Base-by-base conservation (phyloP, 2,888 invertebrate genomes). In the Dione vanillae region DNA sequence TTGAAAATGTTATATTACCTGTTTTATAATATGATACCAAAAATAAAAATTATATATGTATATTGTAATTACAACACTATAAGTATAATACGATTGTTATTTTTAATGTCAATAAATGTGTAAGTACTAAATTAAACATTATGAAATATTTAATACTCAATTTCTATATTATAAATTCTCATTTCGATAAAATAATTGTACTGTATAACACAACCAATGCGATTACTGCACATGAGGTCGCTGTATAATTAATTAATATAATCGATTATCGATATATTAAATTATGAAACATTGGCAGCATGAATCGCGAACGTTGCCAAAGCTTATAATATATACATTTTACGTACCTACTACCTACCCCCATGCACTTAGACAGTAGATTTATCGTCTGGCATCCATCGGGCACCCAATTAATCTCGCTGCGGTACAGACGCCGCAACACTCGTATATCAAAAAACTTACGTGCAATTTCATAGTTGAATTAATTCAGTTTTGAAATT, bases 331-430 rank as follows among this genome's bases (percentile, higher is more conserved):
- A 47, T 64, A 64, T 64, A 40, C 19, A 64, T 49, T 64, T 49
- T 45, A 16, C 16, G 16, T 40, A 64, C 20, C 12, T 41, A 20
- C 7, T 40, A 64, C 20, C 12, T 41, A 20, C 7, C 47, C 37
- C 37, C 37, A 49, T 64, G 49, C 49, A 67, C 54, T 49, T 51
- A 59, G 67, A 61, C 67, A 61, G 45, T 37, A 56, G 56, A 80
- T 80, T 79, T 79, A 80, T 77, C 69, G 79, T 75, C 78, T 72
- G 76, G 77, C 71, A 76, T 79, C 77, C 75, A 78, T 79, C 78
- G 76, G 75, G 75, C 71, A 77, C 70, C 74, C 76, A 78, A 81
- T 82, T 81, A 82, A 81, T 82, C 80, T 79, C 76, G 56, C 69
- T 71, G 78, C 65, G 75, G 74, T 71, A 62, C 71, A 76, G 74